These are phyloP conservation scores for Leucopsar rothschildi DNA, from an alignment of 2,113 vertebrate species.

Conservation along the genomic window DNA sequence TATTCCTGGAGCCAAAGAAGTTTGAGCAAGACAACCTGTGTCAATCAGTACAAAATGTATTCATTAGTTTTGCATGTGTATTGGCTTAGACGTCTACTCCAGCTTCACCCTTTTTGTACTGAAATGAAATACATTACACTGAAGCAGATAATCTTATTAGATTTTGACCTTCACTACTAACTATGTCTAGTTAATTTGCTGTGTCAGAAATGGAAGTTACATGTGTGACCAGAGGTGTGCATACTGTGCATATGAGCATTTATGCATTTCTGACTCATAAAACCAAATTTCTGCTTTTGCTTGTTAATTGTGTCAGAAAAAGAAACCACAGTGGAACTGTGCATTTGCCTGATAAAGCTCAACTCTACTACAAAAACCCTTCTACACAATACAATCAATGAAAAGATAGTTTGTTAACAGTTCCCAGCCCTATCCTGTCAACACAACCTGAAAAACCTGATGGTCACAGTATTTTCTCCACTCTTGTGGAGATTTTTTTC, in stretches of 20 bases:
- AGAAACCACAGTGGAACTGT: neutral
- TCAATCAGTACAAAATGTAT: neutral
- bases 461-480: neutral
- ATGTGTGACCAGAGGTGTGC: fast-evolving
- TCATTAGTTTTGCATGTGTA: neutral
- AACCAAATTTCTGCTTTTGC: neutral
- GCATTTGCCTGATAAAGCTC: neutral
- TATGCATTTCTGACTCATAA: neutral
- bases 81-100: neutral
- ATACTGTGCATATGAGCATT: neutral
- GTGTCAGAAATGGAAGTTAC: neutral
- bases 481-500: neutral
- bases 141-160: neutral
- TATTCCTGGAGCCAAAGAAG: neutral
- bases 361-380: neutral
- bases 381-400: neutral
- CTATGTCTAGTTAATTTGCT: neutral
- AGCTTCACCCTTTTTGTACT: neutral
- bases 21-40: neutral
- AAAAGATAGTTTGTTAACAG: neutral
- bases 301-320: neutral
- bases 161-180: neutral
- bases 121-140: neutral
- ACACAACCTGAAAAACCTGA: neutral
- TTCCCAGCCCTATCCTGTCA: neutral